Evolutionary conservation across 2,113 vertebrate species (phyloP), one percentile per base, ranked within the genome.

Genomic region (Naja naja): DNA sequence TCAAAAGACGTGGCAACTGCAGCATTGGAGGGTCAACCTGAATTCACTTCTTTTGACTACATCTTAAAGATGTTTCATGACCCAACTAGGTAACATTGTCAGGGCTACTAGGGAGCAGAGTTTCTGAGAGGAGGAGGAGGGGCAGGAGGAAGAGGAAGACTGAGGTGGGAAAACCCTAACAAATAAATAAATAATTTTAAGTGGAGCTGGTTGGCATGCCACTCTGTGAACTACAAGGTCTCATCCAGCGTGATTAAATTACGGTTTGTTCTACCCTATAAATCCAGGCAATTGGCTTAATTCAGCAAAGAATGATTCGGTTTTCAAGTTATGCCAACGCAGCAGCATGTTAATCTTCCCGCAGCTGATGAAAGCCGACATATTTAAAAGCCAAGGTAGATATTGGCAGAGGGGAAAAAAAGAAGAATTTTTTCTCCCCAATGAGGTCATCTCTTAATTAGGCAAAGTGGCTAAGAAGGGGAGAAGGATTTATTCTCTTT

Each of bases 1-100:
- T 45, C 60, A 45, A 74, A 27, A 27, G 45, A 45, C 1, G 11
- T 45, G 87, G 58, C 2, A 43, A 16, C 2, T 74, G 39, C 69
- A 56, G 89, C n/a, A 9, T 87, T 93, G 92, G 94, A 94, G 69
- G 52, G 92, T 88, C 2, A 4, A 0, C 64, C 91, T 90, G 92
- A 91, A 91, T 91, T 89, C 85, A 47, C 93, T 95, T 94, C 49
- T 93, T 95, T 89, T 95, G 94, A 58, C 69, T 81, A 47, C 20
- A 6, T 92, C 90, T 53, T 14, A 11, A 12, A 16, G 53, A 16
- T 16, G 53, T 53, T 53, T 53, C 53, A 53, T 53, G 53, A 53
- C 53, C 53, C 11, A 53, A 14, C 52, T 53, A 53, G 52, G 14
- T 53, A 53, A 53, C 53, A 16, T 14, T 11, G 14, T 53, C 53